Percentiles rank a stretch among this genome's conserved stretches.
Evolutionary conservation across 2,888 invertebrate genomes (phyloP).

Genomic region (Odontocolon sp.): DNA sequence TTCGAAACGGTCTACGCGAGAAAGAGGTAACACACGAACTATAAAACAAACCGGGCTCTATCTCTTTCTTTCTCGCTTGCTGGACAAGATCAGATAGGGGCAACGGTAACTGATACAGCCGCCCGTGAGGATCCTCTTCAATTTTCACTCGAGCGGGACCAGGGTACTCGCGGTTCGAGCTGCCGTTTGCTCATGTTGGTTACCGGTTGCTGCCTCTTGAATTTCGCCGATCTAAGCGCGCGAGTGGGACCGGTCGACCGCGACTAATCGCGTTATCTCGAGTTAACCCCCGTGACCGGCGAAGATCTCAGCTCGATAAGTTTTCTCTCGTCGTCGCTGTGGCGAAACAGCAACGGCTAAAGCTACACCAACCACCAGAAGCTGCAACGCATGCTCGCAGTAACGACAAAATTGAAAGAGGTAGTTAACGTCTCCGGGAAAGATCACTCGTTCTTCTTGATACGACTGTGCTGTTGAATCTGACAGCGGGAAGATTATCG

Average conservation of each 20-base stretch:
- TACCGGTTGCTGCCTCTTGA: conserved; percentile 49
- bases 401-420: conserved; percentile 47
- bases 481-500: neutral
- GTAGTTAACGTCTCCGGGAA: conserved; percentile 34
- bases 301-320: conserved; percentile 59
- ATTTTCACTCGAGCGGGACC: conserved; percentile 60
- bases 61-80: conserved; percentile 44
- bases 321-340: conserved; percentile 48
- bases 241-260: conserved; percentile 66
- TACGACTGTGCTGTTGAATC: conserved; percentile 8
- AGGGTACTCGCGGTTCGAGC: conserved; percentile 44
- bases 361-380: conserved; percentile 43
- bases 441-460: conserved; percentile 25
- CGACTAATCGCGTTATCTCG: conserved; percentile 71
- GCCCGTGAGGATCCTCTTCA: conserved; percentile 65
- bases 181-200: conserved; percentile 36
- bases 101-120: conserved; percentile 74
- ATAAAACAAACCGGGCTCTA: conserved; percentile 59
- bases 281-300: conserved; percentile 64
- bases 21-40: conserved; percentile 45
- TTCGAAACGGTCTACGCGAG: conserved; percentile 35
- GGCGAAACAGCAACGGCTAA: conserved; percentile 40
- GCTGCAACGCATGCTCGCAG: conserved; percentile 8
- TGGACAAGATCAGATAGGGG: conserved; percentile 59
- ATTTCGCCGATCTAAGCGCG: conserved; percentile 60